phyloP scores from a whole-genome alignment of 2,797 vertebrate genomes.

The Coilia nasus region DNA sequence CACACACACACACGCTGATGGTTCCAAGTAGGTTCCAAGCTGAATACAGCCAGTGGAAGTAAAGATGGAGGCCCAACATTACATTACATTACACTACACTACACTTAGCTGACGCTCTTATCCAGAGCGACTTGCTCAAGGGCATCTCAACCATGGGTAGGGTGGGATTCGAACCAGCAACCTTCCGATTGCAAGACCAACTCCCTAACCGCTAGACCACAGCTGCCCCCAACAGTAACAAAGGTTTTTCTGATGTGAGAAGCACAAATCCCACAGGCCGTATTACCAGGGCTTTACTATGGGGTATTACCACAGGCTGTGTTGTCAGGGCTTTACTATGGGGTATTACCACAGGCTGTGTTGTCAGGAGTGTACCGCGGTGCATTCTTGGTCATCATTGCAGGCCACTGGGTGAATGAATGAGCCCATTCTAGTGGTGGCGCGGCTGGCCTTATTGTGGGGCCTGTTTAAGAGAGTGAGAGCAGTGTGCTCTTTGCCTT shows the following conservation, averaged over 20 bases:
- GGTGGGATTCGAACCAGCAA: too few relatives aligned
- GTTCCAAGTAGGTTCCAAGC: too few relatives aligned
- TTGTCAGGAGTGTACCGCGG: neutral
- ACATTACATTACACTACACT: too few relatives aligned
- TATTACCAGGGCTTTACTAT: neutral
- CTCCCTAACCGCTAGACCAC: too few relatives aligned
- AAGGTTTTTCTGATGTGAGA: neutral
- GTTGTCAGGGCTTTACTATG: neutral
- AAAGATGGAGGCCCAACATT: too few relatives aligned
- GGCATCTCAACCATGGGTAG: too few relatives aligned
- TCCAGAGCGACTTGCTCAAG: too few relatives aligned
- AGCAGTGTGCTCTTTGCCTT: slow-evolving; percentile 16
- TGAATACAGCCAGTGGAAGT: too few relatives aligned
- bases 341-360: too few relatives aligned
- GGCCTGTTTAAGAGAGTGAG: slow-evolving; percentile 14
- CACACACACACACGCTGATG: neutral
- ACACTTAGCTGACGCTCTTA: too few relatives aligned
- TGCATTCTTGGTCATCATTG: neutral
- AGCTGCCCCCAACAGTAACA: neutral
- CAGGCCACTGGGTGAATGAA: neutral
- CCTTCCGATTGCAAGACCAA: too few relatives aligned
- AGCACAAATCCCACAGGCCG: neutral
- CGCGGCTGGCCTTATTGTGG: neutral
- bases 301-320: neutral
- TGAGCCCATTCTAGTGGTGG: neutral